These are phyloP conservation scores for Anthopleura xanthogrammica DNA, from an alignment of 92 coral and sea anemone genomes.

Conservation along the genomic window DNA sequence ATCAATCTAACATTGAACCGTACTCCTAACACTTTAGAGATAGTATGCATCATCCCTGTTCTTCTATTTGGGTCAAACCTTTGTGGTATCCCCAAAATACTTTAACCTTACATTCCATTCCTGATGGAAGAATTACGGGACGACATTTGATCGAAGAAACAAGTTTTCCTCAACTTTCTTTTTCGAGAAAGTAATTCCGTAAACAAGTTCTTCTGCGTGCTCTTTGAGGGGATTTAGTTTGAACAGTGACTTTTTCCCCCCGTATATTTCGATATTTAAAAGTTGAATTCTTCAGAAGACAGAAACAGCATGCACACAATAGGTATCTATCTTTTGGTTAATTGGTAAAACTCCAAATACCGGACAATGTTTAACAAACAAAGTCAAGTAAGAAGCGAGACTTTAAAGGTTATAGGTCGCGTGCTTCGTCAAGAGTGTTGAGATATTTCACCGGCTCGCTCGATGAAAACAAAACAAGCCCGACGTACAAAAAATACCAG, in stretches of 20 bases:
- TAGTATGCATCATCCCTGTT: not conserved
- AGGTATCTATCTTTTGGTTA: not conserved
- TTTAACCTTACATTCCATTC: not conserved
- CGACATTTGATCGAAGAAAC: not conserved
- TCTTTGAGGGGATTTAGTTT: not conserved
- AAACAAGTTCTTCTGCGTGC: not conserved
- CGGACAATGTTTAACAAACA: not conserved
- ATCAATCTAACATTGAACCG: not conserved
- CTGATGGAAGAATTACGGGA: not conserved
- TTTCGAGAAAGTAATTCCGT: not conserved
- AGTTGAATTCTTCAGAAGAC: not conserved
- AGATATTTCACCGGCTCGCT: not conserved
- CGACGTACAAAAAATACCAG: not conserved
- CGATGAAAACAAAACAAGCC: not conserved
- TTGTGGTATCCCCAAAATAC: not conserved
- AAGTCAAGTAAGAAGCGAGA: not conserved
- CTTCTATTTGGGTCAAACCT: slow-evolving; percentile 1
- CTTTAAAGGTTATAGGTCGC: not conserved
- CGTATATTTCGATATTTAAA: not conserved
- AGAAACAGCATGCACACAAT: not conserved
- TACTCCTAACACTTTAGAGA: not conserved
- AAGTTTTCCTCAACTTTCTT: slow-evolving; percentile 2
- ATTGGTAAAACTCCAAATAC: slow-evolving; percentile 30
- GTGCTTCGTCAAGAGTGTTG: not conserved
- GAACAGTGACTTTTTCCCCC: not conserved